phyloP scores from a whole-genome alignment of 1,140 invertebrate species.

The Kradibia gibbosae region DNA sequence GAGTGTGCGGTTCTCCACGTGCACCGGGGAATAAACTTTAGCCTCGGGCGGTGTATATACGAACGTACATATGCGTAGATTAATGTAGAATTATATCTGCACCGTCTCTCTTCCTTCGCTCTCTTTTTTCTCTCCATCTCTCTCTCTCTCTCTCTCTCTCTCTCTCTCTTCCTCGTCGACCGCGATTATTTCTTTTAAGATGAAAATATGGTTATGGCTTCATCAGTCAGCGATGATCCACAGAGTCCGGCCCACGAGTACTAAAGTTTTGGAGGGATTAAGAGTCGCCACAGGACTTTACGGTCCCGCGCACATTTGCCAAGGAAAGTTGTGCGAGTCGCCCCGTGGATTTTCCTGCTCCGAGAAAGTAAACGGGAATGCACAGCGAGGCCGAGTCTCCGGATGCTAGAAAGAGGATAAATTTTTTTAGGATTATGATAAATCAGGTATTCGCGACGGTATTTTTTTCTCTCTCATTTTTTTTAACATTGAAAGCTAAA shows the following conservation, averaged over 20 bases:
- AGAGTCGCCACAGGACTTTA: neutral
- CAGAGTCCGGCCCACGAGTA: neutral
- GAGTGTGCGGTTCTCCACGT: neutral
- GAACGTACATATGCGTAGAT: slow-evolving; percentile 15
- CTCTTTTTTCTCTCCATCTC: neutral
- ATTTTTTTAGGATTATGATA: slow-evolving; percentile 21
- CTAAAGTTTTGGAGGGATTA: slow-evolving; percentile 20
- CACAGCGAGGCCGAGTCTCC: neutral
- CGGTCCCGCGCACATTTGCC: neutral
- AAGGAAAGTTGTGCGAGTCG: slow-evolving; percentile 13
- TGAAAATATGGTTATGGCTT: slow-evolving; percentile 48
- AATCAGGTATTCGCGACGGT: neutral
- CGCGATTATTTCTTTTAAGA: slow-evolving; percentile 22
- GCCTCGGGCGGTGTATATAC: slow-evolving; percentile 18
- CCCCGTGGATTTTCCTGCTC: neutral
- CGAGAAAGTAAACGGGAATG: neutral
- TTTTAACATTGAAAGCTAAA: neutral
- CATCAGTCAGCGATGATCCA: slow-evolving; percentile 33
- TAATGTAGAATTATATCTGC: slow-evolving; percentile 34
- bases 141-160: neutral
- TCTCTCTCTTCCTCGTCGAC: neutral
- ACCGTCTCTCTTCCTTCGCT: neutral
- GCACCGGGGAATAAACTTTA: slow-evolving; percentile 33
- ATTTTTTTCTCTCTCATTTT: neutral
- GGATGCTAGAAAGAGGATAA: neutral